A percentile compares a stretch with the other conserved stretches of the same genome.
Evolutionary conservation across 2,888 invertebrate genomes (phyloP).

Genomic region (Caenorhabditis imperialis): DNA sequence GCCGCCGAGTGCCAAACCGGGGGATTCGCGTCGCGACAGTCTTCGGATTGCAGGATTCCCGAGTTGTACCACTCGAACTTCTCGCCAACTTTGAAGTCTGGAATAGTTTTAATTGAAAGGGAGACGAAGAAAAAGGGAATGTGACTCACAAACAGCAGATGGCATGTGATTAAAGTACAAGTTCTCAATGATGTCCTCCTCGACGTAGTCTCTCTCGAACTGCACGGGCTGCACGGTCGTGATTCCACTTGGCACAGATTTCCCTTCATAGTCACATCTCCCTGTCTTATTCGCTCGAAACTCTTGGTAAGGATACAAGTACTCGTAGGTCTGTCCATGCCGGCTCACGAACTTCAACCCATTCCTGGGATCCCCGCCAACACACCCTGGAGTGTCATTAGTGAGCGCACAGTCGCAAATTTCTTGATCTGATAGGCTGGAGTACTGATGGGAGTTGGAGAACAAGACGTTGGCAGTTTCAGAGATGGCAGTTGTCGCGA

Average conservation of each 20-base stretch:
- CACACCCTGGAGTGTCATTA: constrained; percentile 80
- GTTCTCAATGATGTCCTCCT: too few relatives aligned
- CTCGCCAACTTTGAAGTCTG: constrained; percentile 29
- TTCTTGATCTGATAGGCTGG: constrained; percentile 76
- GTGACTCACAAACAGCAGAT: too few relatives aligned
- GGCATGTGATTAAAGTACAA: constrained; percentile 77
- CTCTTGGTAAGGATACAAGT: constrained; percentile 87
- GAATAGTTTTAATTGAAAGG: too few relatives aligned
- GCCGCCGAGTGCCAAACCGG: constrained; percentile 94
- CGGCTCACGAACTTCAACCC: constrained; percentile 79
- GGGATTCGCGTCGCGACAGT: too few relatives aligned
- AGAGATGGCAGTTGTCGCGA: constrained; percentile 73
- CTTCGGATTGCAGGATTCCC: constrained; percentile 78
- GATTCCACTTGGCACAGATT: constrained; percentile 76
- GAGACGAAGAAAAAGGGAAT: too few relatives aligned
- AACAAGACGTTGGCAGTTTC: constrained; percentile 75
- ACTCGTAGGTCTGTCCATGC: constrained; percentile 93
- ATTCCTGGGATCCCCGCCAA: constrained; percentile 80
- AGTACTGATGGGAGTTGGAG: constrained; percentile 69
- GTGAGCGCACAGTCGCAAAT: constrained; percentile 69
- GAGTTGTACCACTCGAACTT: constrained; percentile 27
- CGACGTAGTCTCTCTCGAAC: constrained; percentile 75
- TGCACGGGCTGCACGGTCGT: constrained; percentile 78
- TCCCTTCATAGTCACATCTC: constrained; percentile 78
- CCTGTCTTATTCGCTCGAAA: constrained; percentile 80